phyloP scores from a whole-genome alignment of 2,113 vertebrate genomes.

The Myanophis thanlyinensis region DNA sequence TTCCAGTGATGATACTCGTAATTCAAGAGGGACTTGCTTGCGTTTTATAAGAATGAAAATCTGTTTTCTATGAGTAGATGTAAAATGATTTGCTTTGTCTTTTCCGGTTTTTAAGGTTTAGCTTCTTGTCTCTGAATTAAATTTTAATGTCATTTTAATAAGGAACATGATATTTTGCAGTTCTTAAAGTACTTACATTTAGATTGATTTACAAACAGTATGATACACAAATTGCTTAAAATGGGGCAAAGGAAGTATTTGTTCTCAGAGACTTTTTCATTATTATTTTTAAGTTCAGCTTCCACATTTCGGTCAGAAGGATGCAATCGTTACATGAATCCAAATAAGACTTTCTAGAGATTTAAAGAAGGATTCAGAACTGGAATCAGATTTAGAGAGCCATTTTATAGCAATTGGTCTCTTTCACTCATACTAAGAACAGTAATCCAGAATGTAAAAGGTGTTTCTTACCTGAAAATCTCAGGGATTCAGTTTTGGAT shows the following conservation, averaged over 20 bases:
- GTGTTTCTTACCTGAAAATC: background rate
- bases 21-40: background rate
- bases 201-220: background rate
- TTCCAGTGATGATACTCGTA: background rate
- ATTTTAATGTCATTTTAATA: background rate
- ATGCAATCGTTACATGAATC: background rate
- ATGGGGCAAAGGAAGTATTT: background rate
- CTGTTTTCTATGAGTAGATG: background rate
- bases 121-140: background rate
- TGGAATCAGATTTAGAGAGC: background rate
- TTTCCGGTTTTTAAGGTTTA: background rate
- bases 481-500: background rate
- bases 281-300: background rate
- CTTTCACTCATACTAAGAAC: background rate
- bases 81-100: background rate
- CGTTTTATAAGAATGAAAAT: background rate
- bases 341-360: background rate
- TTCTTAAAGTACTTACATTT: background rate
- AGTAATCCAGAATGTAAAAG: background rate
- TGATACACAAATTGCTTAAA: background rate
- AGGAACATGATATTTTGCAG: background rate
- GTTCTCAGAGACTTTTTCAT: background rate
- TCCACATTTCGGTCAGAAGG: background rate
- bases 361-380: background rate
- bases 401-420: background rate